Percentiles rank a stretch among this genome's conserved stretches.
Evolutionary conservation across 35 echinoderm and acorn worm genomes (phyloP).

Genomic region (Ophioderma brevispina): DNA sequence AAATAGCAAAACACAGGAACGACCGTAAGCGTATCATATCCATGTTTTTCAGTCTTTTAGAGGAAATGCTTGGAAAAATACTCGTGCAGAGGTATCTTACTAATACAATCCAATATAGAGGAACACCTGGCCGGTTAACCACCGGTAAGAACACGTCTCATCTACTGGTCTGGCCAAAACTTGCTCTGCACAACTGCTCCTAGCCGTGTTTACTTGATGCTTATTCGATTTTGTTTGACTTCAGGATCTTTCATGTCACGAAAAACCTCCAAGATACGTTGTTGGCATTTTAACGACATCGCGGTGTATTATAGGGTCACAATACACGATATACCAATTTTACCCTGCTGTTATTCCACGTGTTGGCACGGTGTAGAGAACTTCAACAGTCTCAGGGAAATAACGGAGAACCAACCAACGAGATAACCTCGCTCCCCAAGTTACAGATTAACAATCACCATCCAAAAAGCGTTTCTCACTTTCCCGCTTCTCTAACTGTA

Average conservation of each 20-base stretch:
- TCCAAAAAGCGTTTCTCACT: not conserved
- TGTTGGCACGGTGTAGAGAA: no score
- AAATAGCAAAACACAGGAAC: not conserved
- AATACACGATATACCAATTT: not conserved
- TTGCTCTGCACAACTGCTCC: no score
- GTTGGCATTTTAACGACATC: constrained; percentile 3
- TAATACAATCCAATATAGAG: no score
- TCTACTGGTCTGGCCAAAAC: no score
- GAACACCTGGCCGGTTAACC: no score
- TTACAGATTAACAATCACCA: not conserved
- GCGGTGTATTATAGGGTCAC: no score
- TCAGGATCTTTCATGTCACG: not conserved
- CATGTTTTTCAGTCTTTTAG: not conserved
- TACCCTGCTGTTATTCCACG: no score
- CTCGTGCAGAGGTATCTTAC: no score
- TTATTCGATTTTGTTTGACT: not conserved
- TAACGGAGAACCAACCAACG: not conserved
- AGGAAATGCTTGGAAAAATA: no score
- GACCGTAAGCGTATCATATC: not conserved
- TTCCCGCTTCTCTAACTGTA: not conserved
- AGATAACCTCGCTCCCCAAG: not conserved
- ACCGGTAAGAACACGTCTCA: no score
- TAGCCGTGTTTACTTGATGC: not conserved
- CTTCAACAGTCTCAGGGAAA: not conserved
- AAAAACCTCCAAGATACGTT: not conserved